These are phyloP conservation scores for Notodonta dromedarius DNA, from an alignment of 2,888 invertebrate species.

Conservation along the genomic window DNA sequence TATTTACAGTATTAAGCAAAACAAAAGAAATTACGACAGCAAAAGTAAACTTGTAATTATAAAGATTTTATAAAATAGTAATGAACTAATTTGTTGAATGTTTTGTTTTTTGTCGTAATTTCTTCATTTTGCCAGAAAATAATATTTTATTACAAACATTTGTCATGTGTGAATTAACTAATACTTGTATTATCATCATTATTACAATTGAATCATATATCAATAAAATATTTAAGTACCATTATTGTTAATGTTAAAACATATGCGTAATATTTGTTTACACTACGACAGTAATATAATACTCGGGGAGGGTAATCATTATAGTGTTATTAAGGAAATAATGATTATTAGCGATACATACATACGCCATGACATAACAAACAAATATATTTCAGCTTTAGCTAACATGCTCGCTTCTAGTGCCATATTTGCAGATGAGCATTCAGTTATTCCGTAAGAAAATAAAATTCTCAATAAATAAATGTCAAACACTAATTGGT, in stretches of 20 bases:
- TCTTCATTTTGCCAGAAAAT: constrained; percentile 34
- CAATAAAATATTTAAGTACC: constrained; percentile 62
- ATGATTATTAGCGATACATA: constrained; percentile 44
- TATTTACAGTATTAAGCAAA: constrained; percentile 57
- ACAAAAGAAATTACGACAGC: constrained; percentile 59
- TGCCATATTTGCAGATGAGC: constrained; percentile 84
- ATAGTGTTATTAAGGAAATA: constrained; percentile 39
- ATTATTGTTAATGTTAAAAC: constrained; percentile 40
- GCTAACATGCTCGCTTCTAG: constrained; percentile 55
- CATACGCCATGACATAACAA: constrained; percentile 51
- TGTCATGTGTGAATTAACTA: constrained; percentile 61
- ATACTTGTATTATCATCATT: constrained; percentile 42
- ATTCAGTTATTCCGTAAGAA: constrained; percentile 78
- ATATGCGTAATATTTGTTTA: constrained; percentile 31
- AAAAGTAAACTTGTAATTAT: constrained; percentile 19
- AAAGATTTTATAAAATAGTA: constrained; percentile 10
- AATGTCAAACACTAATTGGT: constrained; percentile 82
- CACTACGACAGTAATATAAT: constrained; percentile 35
- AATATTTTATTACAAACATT: constrained; percentile 31
- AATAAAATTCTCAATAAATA: constrained; percentile 84
- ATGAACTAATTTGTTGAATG: constrained; percentile 26
- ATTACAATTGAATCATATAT: constrained; percentile 35
- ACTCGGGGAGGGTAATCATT: constrained; percentile 39
- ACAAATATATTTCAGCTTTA: constrained; percentile 52
- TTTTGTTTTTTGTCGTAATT: constrained; percentile 51